Evolutionary conservation across 2,797 vertebrate species (phyloP).

Genomic region (Acanthiza pusilla): DNA sequence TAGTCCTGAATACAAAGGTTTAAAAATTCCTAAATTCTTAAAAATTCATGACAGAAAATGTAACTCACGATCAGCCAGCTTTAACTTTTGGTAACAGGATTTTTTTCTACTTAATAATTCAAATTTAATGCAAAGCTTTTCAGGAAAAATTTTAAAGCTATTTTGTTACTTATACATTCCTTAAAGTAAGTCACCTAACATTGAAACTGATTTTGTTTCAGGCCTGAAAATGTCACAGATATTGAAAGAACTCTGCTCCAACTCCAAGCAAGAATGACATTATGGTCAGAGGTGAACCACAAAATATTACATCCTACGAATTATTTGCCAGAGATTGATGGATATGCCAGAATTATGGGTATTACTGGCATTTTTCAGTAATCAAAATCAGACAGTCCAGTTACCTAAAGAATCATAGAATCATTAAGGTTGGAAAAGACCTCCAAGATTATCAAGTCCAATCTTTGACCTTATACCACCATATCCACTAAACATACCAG

Average conservation of each 20-base stretch:
- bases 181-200: neutral
- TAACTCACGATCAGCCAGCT: neutral
- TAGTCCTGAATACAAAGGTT: neutral
- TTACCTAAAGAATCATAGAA: neutral
- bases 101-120: neutral
- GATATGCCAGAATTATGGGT: neutral
- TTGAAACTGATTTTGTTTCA: neutral
- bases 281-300: neutral
- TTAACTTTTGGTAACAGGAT: neutral
- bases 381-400: neutral
- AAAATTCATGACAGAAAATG: neutral
- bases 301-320: neutral
- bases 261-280: neutral
- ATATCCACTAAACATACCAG: neutral
- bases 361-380: neutral
- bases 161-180: neutral
- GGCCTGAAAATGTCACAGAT: neutral
- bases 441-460: neutral
- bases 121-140: neutral
- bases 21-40: neutral
- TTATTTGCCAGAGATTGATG: neutral
- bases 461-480: neutral
- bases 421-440: neutral
- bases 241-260: neutral
- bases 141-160: neutral